Conservation (phyloP, 2,113 vertebrate species). For the Tor tambroides region DNA sequence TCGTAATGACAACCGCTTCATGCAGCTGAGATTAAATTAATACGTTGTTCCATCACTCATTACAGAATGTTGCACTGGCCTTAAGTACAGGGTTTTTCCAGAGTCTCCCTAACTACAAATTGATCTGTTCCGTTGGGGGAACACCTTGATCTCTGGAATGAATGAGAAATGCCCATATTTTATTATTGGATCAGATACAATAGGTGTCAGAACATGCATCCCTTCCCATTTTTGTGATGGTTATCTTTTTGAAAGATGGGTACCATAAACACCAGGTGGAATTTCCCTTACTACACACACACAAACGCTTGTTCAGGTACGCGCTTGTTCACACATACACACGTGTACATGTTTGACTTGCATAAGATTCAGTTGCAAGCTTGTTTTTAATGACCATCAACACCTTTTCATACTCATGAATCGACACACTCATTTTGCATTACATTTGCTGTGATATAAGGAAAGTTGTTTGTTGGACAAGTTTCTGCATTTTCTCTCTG, state of each 20-base stretch:
- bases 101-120: conserved; percentile 10
- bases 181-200: conserved; percentile 47
- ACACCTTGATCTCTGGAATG: conserved; percentile 37
- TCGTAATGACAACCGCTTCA: not conserved
- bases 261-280: conserved; percentile 53
- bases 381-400: not conserved
- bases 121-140: conserved; percentile 10
- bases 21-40: not conserved
- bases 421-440: not conserved
- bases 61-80: conserved; percentile 4
- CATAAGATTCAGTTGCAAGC: not conserved
- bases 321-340: not conserved
- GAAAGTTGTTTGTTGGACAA: not conserved
- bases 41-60: conserved; percentile 26
- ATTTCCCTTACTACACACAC: conserved; percentile 43
- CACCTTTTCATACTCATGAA: not conserved
- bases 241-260: conserved; percentile 33
- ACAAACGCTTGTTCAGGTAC: not conserved
- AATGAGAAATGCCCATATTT: not conserved
- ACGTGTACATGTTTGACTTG: not conserved
- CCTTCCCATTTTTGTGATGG: conserved; percentile 30
- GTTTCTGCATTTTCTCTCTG: not conserved
- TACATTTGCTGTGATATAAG: not conserved
- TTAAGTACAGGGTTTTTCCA: conserved; percentile 39
- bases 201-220: conserved; percentile 41